These are phyloP conservation scores for Dreissena polymorpha DNA, from an alignment of 1,140 invertebrate species.

Conservation along the genomic window DNA sequence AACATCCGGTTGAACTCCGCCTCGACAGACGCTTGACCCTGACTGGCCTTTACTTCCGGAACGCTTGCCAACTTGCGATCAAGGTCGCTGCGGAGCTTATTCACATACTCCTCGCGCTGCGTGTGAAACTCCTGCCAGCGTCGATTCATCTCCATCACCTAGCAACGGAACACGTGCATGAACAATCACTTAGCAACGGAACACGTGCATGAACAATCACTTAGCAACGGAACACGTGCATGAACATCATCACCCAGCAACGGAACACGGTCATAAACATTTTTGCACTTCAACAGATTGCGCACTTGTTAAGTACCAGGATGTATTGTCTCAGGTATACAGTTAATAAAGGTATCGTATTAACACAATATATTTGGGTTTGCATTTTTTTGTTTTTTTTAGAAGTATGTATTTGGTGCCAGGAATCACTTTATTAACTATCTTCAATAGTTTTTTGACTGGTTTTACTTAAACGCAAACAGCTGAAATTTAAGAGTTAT, in stretches of 20 bases:
- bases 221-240: slow-evolving; percentile 45
- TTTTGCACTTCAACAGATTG: too few species aligned
- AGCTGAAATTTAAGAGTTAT: too few species aligned
- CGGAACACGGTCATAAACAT: background rate
- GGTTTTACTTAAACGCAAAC: too few species aligned
- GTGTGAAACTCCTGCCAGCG: slow-evolving; percentile 72
- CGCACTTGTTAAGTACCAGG: too few species aligned
- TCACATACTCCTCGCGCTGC: slow-evolving; percentile 59
- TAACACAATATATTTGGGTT: too few species aligned
- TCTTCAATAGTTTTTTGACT: too few species aligned
- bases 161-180: background rate
- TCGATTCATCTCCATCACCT: slow-evolving; percentile 72
- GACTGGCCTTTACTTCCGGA: slow-evolving; percentile 6
- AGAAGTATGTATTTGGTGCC: too few species aligned
- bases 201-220: slow-evolving; percentile 42
- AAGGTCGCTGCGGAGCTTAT: slow-evolving; percentile 43
- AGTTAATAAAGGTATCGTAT: too few species aligned
- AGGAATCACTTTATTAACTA: too few species aligned
- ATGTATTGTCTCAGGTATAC: too few species aligned
- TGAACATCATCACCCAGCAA: slow-evolving; percentile 61
- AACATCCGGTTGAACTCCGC: slow-evolving; percentile 58
- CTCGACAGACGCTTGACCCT: slow-evolving; percentile 38
- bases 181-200: slow-evolving; percentile 59
- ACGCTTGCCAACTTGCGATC: slow-evolving; percentile 50
- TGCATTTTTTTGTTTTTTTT: too few species aligned